These are phyloP conservation scores for Pogonocichla stellata DNA, from an alignment of 2,113 vertebrate genomes.

Conservation along the genomic window DNA sequence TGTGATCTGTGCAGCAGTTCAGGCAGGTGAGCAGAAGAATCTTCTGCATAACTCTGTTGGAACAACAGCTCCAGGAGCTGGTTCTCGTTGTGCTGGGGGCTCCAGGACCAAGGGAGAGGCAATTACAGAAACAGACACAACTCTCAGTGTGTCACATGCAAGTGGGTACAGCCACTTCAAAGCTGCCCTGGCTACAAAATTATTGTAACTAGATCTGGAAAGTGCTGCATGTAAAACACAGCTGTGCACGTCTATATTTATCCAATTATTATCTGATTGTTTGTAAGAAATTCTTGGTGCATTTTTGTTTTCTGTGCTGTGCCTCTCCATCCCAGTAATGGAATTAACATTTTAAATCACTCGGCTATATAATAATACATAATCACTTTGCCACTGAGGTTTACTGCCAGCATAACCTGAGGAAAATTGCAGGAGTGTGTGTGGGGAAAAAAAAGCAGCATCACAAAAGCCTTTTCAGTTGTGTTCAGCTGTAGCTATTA, in stretches of 20 bases:
- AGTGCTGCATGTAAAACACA: not conserved
- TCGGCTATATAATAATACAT: not conserved
- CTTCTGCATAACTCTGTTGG: rapidly evolving
- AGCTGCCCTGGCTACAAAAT: not conserved
- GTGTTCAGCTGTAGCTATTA: not conserved
- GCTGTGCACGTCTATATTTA: not conserved
- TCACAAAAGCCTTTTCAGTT: not conserved
- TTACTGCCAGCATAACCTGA: not conserved
- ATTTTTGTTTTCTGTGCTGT: not conserved
- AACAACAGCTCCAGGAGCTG: not conserved
- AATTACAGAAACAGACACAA: not conserved
- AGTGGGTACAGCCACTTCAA: not conserved
- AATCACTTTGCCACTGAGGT: not conserved
- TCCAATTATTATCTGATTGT: not conserved
- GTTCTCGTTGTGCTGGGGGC: not conserved
- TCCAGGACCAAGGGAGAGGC: not conserved
- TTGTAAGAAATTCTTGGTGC: not conserved
- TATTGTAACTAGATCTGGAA: not conserved
- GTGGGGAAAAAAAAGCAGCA: not conserved
- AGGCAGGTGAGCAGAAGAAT: not conserved
- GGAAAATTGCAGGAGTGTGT: not conserved
- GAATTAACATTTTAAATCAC: not conserved
- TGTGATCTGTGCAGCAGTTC: not conserved
- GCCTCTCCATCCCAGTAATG: not conserved
- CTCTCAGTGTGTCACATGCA: not conserved